Evolutionary conservation across 64 coral and sea anemone genomes (phyloP).

Genomic region (Dendrophyllia cribrosa): DNA sequence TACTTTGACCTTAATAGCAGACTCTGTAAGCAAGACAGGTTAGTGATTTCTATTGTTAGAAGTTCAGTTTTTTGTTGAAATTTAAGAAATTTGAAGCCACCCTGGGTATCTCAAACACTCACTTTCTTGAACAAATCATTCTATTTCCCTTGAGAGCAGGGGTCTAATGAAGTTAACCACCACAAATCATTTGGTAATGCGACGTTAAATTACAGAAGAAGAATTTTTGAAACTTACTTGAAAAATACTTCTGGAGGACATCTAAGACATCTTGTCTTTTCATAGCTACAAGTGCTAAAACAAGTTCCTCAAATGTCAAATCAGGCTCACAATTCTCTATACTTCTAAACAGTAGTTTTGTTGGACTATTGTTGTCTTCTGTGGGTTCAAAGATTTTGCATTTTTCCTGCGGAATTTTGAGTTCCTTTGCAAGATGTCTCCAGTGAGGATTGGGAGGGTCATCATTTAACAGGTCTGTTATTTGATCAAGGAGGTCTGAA

Average conservation of each 20-base stretch:
- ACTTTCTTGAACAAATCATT: too few species aligned
- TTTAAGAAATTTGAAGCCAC: too few species aligned
- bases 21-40: too few species aligned
- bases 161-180: too few species aligned
- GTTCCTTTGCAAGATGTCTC: conserved; percentile 74
- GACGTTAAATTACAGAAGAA: too few species aligned
- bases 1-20: too few species aligned
- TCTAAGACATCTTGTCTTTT: conserved; percentile 91
- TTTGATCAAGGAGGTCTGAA: conserved; percentile 69
- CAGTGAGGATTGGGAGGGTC: conserved; percentile 49
- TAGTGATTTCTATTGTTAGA: too few species aligned
- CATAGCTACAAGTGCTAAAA: conserved; percentile 91
- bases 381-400: conserved; percentile 74
- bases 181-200: too few species aligned
- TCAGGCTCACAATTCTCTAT: conserved; percentile 87
- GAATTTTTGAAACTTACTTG: conserved; percentile 24
- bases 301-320: conserved; percentile 87
- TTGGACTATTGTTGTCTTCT: conserved; percentile 69
- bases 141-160: too few species aligned
- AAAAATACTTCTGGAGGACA: conserved; percentile 75
- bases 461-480: conserved; percentile 83
- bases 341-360: conserved; percentile 75
- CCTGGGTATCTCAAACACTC: too few species aligned
- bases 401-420: conserved; percentile 82
- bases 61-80: too few species aligned